Conservation (phyloP, 2,888 invertebrate genomes). For the Litoditis marina region DNA sequence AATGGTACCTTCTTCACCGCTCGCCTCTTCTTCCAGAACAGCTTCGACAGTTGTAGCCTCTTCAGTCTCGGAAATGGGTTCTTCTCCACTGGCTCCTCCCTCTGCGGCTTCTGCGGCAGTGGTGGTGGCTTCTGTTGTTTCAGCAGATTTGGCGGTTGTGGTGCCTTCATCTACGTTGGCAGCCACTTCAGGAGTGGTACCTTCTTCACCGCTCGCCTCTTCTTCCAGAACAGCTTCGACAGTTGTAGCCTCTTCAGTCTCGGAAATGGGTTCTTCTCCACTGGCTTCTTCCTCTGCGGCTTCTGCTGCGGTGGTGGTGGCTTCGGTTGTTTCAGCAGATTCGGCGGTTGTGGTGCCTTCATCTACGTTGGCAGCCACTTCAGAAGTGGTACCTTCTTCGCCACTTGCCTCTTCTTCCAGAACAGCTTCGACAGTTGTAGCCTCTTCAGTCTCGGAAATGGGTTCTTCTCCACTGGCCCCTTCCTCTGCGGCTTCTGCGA, state of each 20-base stretch:
- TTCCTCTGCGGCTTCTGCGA: not conserved
- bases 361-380: not conserved
- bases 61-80: conserved; percentile 5
- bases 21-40: conserved; percentile 12
- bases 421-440: not conserved
- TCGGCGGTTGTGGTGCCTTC: not conserved
- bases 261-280: too few species aligned
- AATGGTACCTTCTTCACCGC: too few species aligned
- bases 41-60: conserved; percentile 2
- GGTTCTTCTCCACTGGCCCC: not conserved
- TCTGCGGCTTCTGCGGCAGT: not conserved
- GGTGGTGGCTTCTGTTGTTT: conserved; percentile 5
- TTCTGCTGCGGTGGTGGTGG: conserved; percentile 8
- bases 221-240: not conserved
- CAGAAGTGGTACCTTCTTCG: conserved; percentile 9
- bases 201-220: too few species aligned
- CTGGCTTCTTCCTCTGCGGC: conserved; percentile 2
- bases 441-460: conserved; percentile 5
- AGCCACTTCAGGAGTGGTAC: too few species aligned
- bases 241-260: not conserved
- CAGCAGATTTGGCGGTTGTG: conserved; percentile 5
- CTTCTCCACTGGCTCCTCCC: not conserved
- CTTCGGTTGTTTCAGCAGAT: conserved; percentile 14
- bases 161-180: not conserved
- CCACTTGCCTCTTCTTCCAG: not conserved